A percentile compares a stretch with the other conserved stretches of the same genome.
Conservation (phyloP, 2,113 vertebrate genomes). For the Ammodytes marinus region DNA sequence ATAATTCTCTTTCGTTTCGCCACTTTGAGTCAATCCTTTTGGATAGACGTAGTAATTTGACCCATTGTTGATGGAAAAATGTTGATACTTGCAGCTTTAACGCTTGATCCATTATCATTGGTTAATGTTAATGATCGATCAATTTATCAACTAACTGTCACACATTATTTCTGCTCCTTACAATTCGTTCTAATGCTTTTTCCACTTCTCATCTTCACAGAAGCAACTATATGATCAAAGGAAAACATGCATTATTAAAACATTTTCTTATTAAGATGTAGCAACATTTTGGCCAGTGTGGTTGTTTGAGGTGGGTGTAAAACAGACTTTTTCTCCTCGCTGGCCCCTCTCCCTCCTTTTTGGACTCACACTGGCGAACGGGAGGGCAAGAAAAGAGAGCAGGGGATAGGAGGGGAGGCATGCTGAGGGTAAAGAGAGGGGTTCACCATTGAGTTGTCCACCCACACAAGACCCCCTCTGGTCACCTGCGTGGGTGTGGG, state of each 20-base stretch:
- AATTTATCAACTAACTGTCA: not conserved
- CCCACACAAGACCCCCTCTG: conserved; percentile 74
- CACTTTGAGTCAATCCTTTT: not conserved
- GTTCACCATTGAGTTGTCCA: conserved; percentile 79
- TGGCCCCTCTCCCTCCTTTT: conserved; percentile 42
- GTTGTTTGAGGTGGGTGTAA: conserved; percentile 35
- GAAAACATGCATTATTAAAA: not conserved
- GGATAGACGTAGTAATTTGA: not conserved
- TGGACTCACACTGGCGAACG: conserved; percentile 45
- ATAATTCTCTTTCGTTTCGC: conserved; percentile 11
- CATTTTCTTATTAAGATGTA: not conserved
- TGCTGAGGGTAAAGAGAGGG: conserved; percentile 42
- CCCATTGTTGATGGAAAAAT: not conserved
- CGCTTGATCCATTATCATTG: not conserved
- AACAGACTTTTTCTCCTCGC: conserved; percentile 34
- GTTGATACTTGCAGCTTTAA: conserved; percentile 10
- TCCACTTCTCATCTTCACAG: not conserved
- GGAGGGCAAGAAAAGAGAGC: conserved; percentile 41
- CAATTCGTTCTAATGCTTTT: not conserved
- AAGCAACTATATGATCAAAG: not conserved
- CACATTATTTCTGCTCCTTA: not conserved
- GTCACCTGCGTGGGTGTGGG: conserved; percentile 80
- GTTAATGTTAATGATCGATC: conserved; percentile 1
- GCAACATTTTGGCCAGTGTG: conserved; percentile 3
- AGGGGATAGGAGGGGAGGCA: not conserved